Evolutionary conservation across 2,113 vertebrate species (phyloP), one percentile per base, ranked within the genome.

Genomic region (Ageneiosus marmoratus): DNA sequence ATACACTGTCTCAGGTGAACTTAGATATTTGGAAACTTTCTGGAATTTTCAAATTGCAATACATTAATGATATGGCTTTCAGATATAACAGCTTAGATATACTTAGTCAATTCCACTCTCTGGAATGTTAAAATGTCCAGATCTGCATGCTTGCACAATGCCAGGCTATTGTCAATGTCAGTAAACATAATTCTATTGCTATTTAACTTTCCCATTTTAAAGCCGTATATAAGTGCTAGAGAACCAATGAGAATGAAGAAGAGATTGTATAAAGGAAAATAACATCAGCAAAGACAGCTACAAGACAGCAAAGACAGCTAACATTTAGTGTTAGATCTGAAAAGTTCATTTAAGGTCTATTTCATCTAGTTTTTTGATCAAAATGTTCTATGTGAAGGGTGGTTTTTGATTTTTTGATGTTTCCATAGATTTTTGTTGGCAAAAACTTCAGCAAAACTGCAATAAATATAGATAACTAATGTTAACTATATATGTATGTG

Each of bases 191-290:
- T 73, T 48, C 70, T 60, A 69, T 15, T 20, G 34, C 6, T 69
- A 3, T 75, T 83, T 83, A 50, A 83, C 76, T 67, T 37, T 76
- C 48, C 60, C 46, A 75, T 80, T 86, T 77, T 53, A 27, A 48
- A 70, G 58, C 70, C 41, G 79, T 77, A 76, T 67, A 83, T 51
- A 81, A 80, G 82, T 77, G 77, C 50, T 77, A 72, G 65, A 74
- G 70, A 80, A 70, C 65, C 22, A 16, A 18, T 65, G 15, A 65
- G 34, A 65, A 65, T 65, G 29, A 3, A 8, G 29, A 27, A 18
- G 15, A 34, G 3, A 11, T 10, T 24, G 24, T 58, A n/a, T 58
- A 9, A 20, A 58, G n/a, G n/a, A n/a, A n/a, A n/a, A n/a, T n/a
- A 60, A 62, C 12, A 15, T 62, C 12, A 15, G 12, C 58, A 29